A percentile compares a stretch with the other conserved stretches of the same genome.
Conservation (phyloP, 2,888 invertebrate genomes). For the Napeogenes inachia region DNA sequence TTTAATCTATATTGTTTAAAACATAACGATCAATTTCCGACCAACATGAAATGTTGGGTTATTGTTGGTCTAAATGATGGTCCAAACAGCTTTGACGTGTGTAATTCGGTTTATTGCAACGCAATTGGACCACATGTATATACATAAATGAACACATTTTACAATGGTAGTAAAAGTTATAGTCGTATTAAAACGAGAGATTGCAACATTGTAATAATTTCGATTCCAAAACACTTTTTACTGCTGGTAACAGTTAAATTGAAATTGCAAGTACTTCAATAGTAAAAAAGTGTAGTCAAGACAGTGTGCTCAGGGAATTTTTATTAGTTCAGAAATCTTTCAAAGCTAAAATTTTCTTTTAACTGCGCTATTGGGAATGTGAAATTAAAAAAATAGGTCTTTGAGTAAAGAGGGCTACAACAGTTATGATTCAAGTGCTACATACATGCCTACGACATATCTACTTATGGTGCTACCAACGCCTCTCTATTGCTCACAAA, state of each 20-base stretch:
- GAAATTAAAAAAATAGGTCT: no score
- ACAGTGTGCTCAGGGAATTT: no score
- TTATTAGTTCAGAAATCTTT: no score
- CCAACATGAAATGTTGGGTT: neutral
- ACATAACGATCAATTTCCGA: constrained; percentile 2
- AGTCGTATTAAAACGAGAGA: neutral
- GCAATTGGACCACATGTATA: neutral
- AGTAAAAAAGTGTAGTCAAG: neutral
- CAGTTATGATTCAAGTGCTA: no score
- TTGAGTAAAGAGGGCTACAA: no score
- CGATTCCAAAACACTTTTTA: neutral
- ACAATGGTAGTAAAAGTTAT: constrained; percentile 3
- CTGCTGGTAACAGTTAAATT: neutral
- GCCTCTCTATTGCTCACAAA: no score
- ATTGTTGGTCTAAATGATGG: neutral
- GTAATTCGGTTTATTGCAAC: constrained; percentile 2
- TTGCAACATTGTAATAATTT: constrained; percentile 4
- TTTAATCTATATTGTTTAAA: neutral
- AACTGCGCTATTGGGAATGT: no score
- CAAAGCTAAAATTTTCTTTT: no score
- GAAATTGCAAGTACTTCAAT: neutral
- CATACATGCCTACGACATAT: no score
- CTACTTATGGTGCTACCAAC: no score
- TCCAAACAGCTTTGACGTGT: constrained; percentile 3
- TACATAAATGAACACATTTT: constrained; percentile 3